Evolutionary conservation across 2,888 invertebrate species (phyloP), one percentile per base, ranked within the genome.

Genomic region (Pachliopta kotzebuea): DNA sequence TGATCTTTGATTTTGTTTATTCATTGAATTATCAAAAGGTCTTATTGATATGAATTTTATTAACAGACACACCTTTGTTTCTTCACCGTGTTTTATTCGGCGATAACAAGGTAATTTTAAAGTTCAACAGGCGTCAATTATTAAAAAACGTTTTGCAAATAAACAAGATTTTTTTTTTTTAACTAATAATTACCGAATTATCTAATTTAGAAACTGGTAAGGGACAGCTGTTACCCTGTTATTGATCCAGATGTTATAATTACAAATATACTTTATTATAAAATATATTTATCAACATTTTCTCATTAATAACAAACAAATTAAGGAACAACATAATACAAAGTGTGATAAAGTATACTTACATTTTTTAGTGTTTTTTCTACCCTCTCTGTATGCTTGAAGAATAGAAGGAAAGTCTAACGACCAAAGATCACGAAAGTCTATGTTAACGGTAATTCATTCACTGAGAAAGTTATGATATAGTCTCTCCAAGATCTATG

Each of bases 401-500:
- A 50, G 26, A 49, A 42, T 50, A 45, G 26, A 55, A 45, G 18
- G 17, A 58, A 49, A 42, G 20, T 56, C 60, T 75, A 73, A 76
- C 64, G 75, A 76, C 75, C 68, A 58, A 59, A n/a, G 63, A 66
- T 57, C 64, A 68, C 69, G 52, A 65, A 62, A 65, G 66, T 63
- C 29, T 63, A 62, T 64, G 62, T 68, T 71, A 62, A 52, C 7
- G 56, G 68, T 60, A 69, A 68, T 75, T 74, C 74, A 78, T 78
- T 79, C 83, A 83, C 79, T 70, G 65, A 65, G 65, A 69, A 69
- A 55, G 56, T 61, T 62, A 50, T 70, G 72, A 69, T 71, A 65
- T 71, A 69, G 69, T 72, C 72, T 69, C 73, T 68, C 62, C 66
- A 72, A 37, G 79, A 79, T 76, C 80, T 82, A 77, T 74, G 69